Conservation (phyloP, 2,113 vertebrate genomes). For the Tupaia tana region DNA sequence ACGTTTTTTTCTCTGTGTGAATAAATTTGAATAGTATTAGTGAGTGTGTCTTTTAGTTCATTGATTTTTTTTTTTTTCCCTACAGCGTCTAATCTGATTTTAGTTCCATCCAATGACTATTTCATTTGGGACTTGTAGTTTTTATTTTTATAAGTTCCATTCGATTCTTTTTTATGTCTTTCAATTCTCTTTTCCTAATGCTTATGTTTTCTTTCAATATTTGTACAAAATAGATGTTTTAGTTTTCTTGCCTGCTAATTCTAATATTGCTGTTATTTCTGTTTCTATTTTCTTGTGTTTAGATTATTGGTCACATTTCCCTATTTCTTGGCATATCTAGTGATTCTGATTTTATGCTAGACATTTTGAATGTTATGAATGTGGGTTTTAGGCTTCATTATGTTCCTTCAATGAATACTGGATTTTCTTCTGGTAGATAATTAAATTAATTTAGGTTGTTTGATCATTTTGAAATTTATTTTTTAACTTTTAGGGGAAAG, state of each 20-base stretch:
- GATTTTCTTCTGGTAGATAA: conserved; percentile 4
- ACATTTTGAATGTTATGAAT: not conserved
- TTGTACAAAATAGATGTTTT: not conserved
- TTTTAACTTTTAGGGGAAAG: not conserved
- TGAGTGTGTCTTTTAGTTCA: not conserved
- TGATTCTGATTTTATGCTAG: not conserved
- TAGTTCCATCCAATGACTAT: not conserved
- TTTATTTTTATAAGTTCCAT: not conserved
- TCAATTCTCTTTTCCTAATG: not conserved
- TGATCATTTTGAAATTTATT: not conserved
- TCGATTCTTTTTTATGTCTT: not conserved
- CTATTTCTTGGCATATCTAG: not conserved
- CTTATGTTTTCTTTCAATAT: conserved; percentile 20
- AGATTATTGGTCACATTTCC: conserved; percentile 1
- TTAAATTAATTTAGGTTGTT: not conserved
- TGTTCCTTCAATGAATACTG: not conserved
- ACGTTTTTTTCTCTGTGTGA: not conserved
- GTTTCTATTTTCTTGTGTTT: not conserved
- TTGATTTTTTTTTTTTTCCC: not conserved
- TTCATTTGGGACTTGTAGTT: not conserved
- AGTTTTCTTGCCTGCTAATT: not conserved
- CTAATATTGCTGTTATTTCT: not conserved
- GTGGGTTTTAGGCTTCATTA: not conserved
- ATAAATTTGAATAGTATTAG: not conserved
- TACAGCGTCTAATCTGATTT: not conserved